Base-by-base conservation (phyloP, 2,113 vertebrate species). In the Balaeniceps rex region DNA sequence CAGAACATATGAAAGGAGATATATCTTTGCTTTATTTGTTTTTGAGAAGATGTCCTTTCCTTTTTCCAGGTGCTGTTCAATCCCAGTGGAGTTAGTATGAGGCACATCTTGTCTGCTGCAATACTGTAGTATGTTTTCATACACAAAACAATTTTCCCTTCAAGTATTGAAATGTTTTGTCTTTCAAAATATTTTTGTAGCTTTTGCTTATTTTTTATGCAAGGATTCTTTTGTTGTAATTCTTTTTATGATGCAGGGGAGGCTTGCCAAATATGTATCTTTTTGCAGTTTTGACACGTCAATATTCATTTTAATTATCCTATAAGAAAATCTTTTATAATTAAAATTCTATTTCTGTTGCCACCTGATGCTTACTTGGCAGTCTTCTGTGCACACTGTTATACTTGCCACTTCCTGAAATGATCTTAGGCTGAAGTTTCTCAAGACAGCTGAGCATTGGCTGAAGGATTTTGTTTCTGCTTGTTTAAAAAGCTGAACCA, bases 21-120 rank as follows among this genome's bases (percentile, higher is more conserved):
- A 19, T 2, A 60, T 44, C 3, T 86, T 86, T 61, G 1, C 36
- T 82, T 72, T 2, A 0, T 46, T 51, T 4, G 1, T 38, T 69
- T n/a, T 74, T 4, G 0, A 49, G 47, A 87, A 83, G n/a, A 42
- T 34, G 11, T 1, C 6, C 7, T 81, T 88, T 77, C 10, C 7
- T 65, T 69, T 83, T 55, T 69, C 40, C 34, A 49, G 34, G 19
- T n/a, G 22, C 12, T 81, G 7, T 61, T 76, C 51, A 58, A 11
- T 87, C 33, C 31, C 55, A 17, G 14, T 34, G 42, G n/a, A 46
- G 23, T 16, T 82, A 82, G 42, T 52, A 65, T 5, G 24, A 68
- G 12, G 25, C 8, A 38, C 8, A 34, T 31, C 61, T 17, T 36
- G 18, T 71, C 65, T 84, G 25, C 40, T 55, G 49, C 15, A 57